phyloP scores from a whole-genome alignment of 2,797 vertebrate species.

The Petrocephalus schoutedeni region DNA sequence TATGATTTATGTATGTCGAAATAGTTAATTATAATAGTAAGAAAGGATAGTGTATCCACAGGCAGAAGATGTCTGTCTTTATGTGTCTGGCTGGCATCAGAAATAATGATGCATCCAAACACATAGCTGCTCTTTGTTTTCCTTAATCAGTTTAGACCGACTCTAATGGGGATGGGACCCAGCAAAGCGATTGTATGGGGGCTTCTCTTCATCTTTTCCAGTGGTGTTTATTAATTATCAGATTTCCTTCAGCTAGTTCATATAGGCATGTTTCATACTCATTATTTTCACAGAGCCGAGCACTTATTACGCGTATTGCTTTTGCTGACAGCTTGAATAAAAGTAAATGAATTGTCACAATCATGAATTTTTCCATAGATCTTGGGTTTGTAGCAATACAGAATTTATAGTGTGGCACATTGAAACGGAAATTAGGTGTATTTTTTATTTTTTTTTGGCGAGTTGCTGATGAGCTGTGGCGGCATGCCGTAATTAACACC shows the following conservation, averaged over 20 bases:
- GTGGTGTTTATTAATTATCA: conserved; percentile 11
- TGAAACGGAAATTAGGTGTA: conserved; percentile 9
- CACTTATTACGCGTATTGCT: not conserved
- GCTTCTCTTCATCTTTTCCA: not conserved
- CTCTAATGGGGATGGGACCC: not conserved
- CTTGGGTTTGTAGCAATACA: not conserved
- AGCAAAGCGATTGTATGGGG: not conserved
- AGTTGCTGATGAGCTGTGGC: not conserved
- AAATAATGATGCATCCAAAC: conserved; percentile 18
- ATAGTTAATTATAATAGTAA: not conserved
- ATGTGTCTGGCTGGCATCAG: not conserved
- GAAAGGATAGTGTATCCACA: conserved; percentile 3
- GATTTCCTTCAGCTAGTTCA: conserved; percentile 13
- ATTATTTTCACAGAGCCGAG: conserved; percentile 12
- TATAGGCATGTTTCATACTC: not conserved
- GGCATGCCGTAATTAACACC: not conserved
- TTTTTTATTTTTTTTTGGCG: not conserved
- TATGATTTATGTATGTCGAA: not conserved
- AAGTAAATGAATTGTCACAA: conserved; percentile 15
- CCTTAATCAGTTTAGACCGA: conserved; percentile 13
- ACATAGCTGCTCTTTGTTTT: not conserved
- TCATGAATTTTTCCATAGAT: conserved; percentile 17
- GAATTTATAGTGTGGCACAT: conserved; percentile 15
- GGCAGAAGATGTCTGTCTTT: not conserved
- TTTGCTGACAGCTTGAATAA: conserved; percentile 9